Evolutionary conservation across 2,888 invertebrate species (phyloP), one percentile per base, ranked within the genome.

Genomic region (Perdita meconis): DNA sequence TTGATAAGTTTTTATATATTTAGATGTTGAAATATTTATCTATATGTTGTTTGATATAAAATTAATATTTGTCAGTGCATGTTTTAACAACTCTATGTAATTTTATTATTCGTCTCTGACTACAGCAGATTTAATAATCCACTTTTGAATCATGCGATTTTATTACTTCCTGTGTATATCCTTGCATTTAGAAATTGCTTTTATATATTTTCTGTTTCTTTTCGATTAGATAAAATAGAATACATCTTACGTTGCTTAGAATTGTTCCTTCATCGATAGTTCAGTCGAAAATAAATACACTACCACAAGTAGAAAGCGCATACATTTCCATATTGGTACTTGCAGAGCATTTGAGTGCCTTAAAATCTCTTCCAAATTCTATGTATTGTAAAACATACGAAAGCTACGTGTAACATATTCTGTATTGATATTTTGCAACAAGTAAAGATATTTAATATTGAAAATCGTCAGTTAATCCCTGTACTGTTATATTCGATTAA

Each of bases 341-440:
- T 81, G 79, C 77, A 77, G 77, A 76, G 71, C 79, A 83, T 80
- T 74, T 67, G 81, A 85, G 88, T 89, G 89, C 89, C 89, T 90
- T 89, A 78, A 79, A 79, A 64, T 82, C 69, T 81, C 78, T 87
- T 84, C 82, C 80, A 44, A 74, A 60, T 67, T 83, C 30, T 22
- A 55, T 69, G 30, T 59, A 56, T 55, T 51, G 47, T 76, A 63
- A 36, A 61, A 64, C n/a, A 56, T 34, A 47, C 67, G 65, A 42
- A 30, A 42, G 16, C 10, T 66, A 56, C 61, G 44, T 71, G 38
- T 78, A 68, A 75, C 40, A 61, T 76, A 51, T 44, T 44, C 55
- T 80, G 68, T 79, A 82, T 63, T 44, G 38, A 77, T 82, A 60
- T 77, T 84, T 79, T 81, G 51, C 70, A 61, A 72, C 57, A 74